These are phyloP conservation scores for Eublepharis macularius DNA, from an alignment of 2,113 vertebrate species.

Conservation along the genomic window DNA sequence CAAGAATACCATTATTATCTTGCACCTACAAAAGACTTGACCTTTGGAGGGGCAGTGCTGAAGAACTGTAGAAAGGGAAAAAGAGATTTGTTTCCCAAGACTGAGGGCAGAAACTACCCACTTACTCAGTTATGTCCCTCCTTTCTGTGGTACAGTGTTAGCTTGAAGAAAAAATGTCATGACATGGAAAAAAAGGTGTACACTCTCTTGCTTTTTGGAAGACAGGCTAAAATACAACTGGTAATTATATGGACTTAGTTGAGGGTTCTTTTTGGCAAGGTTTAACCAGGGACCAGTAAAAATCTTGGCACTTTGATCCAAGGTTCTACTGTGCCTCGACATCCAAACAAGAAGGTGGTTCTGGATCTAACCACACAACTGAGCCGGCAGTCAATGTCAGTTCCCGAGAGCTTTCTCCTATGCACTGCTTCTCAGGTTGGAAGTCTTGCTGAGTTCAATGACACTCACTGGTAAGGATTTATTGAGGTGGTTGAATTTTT, in stretches of 20 bases:
- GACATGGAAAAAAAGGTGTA: background rate
- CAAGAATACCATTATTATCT: constrained; percentile 35
- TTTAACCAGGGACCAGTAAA: background rate
- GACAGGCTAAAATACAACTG: background rate
- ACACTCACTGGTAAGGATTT: background rate
- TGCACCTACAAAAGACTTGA: background rate
- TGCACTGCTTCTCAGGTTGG: too few species aligned
- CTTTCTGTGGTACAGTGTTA: background rate
- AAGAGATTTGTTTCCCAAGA: background rate
- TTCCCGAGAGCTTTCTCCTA: too few species aligned
- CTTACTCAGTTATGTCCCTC: background rate
- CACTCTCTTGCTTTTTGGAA: background rate
- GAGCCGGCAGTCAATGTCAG: background rate
- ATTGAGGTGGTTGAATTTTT: too few species aligned
- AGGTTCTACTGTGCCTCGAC: too few species aligned
- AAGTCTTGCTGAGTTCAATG: background rate
- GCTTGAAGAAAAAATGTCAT: background rate
- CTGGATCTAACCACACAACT: too few species aligned
- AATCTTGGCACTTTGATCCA: background rate
- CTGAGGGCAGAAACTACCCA: background rate
- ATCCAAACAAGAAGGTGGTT: background rate
- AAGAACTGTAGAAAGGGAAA: background rate
- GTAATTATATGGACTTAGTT: background rate
- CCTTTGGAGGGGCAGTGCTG: background rate
- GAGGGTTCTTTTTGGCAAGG: background rate